These are phyloP conservation scores for Masticophis lateralis DNA, from an alignment of 2,797 vertebrate species.

Conservation along the genomic window DNA sequence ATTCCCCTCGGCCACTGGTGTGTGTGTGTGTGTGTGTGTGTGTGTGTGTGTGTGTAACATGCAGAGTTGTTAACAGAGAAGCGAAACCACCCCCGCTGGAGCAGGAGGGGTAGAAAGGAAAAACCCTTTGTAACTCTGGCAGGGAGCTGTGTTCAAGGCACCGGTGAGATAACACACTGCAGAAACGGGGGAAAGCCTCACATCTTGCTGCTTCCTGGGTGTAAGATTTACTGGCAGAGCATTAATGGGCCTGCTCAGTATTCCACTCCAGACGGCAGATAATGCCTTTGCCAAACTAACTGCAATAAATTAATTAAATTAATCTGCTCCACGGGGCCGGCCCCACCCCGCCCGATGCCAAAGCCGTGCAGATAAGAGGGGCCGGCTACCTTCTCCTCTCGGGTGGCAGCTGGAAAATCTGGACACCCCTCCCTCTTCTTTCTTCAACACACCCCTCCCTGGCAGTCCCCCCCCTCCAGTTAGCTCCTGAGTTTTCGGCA, in stretches of 20 bases:
- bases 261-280: conserved; percentile 60
- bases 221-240: conserved; percentile 62
- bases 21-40: background rate
- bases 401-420: conserved; percentile 32
- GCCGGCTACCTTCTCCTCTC: conserved; percentile 48
- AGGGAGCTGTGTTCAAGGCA: conserved; percentile 52
- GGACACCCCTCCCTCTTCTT: conserved; percentile 43
- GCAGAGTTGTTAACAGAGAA: conserved; percentile 61
- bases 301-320: conserved; percentile 69
- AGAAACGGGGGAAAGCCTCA: conserved; percentile 55
- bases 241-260: conserved; percentile 71
- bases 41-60: background rate
- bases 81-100: background rate
- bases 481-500: conserved; percentile 60
- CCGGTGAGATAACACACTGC: conserved; percentile 53
- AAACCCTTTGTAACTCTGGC: conserved; percentile 63
- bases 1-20: background rate
- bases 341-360: conserved; percentile 55
- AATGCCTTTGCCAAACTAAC: conserved; percentile 65
- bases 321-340: conserved; percentile 60
- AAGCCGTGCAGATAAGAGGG: conserved; percentile 58
- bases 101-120: background rate
- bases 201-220: conserved; percentile 56
- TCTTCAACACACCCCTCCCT: conserved; percentile 15
- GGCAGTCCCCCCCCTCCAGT: conserved; percentile 26